These are phyloP conservation scores for Drosophila mauritiana DNA, from an alignment of 1,140 invertebrate species.

Conservation along the genomic window DNA sequence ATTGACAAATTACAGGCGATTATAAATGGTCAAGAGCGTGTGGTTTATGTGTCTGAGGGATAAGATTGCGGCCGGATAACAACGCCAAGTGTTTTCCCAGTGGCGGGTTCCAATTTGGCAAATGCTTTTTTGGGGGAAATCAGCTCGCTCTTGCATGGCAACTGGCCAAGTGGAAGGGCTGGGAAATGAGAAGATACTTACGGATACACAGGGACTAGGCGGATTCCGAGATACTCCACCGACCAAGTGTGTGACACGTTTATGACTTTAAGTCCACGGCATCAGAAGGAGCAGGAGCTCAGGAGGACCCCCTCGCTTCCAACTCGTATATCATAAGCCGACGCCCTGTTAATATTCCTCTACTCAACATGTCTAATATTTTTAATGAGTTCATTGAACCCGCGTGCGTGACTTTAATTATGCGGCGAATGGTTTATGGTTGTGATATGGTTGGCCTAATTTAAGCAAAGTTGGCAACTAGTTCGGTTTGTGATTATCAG, in stretches of 20 bases:
- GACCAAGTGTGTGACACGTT: conserved; percentile 74
- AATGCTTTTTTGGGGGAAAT: conserved; percentile 37
- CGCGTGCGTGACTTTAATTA: conserved; percentile 56
- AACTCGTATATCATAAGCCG: conserved; percentile 28
- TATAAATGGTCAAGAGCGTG: conserved; percentile 23
- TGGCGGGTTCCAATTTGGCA: conserved; percentile 38
- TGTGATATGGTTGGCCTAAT: conserved; percentile 10
- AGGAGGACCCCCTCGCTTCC: neutral
- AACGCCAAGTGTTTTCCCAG: conserved; percentile 33
- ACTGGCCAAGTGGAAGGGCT: conserved; percentile 42
- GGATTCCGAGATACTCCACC: conserved; percentile 8
- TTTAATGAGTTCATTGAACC: conserved; percentile 74
- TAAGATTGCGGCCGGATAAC: conserved; percentile 11
- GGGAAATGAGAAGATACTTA: conserved; percentile 5
- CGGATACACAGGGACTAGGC: conserved; percentile 2
- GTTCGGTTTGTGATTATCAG: neutral
- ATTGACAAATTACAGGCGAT: conserved; percentile 60
- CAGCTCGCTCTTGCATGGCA: conserved; percentile 53
- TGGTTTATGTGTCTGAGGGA: neutral
- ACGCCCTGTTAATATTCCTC: conserved; percentile 58
- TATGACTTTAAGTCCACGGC: conserved; percentile 58
- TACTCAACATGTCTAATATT: conserved; percentile 34
- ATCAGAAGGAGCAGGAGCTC: neutral
- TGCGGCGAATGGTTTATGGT: conserved; percentile 13
- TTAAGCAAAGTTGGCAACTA: neutral